Evolutionary conservation across 1,140 invertebrate genomes (phyloP), one percentile per base, ranked within the genome.

Genomic region (Dendrolimus punctatus): DNA sequence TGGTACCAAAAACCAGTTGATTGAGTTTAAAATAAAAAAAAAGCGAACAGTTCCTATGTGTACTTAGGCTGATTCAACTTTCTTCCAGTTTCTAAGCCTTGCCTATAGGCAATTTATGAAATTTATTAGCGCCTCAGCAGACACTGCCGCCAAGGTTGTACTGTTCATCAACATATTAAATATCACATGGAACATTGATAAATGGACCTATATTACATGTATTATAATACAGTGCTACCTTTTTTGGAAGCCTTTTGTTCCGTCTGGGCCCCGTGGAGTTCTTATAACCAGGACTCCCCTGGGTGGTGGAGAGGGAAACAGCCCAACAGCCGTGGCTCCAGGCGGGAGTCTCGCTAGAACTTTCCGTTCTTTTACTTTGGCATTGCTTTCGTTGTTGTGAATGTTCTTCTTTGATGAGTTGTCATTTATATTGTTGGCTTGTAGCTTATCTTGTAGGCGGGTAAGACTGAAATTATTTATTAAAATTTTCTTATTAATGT

Each of bases 181-280:
- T n/a, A 43, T 43, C 6, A 9, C 42, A 43, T n/a, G 42, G 8
- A 6, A n/a, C 6, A 23, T 23, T 23, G 23, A 23, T 23, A 23
- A n/a, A 43, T 43, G 42, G 8, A 43, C 8, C 42, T 43, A 43
- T 43, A 43, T n/a, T 9, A 43, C 6, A 53, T 62, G 66, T 71
- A 63, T 43, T 43, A n/a, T n/a, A 43, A n/a, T 8, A 43, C 43
- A 51, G 60, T 81, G 89, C 89, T 90, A 90, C 89, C 89, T 89
- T 57, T 81, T 76, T 62, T 85, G 72, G 62, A 90, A 90, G 44
- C 89, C 89, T 73, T 87, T 87, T 39, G 88, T 88, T 36, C 89
- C 89, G 58, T 90, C 89, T 4, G 89, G 89, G 8, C 89, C 88
- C 49, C 85, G 68, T 4, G 89, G 89, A 39, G 88, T 71, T 40